A percentile compares a stretch with the other conserved stretches of the same genome.
Evolutionary conservation across 2,888 invertebrate species (phyloP).

Genomic region (Melanotus villosus): DNA sequence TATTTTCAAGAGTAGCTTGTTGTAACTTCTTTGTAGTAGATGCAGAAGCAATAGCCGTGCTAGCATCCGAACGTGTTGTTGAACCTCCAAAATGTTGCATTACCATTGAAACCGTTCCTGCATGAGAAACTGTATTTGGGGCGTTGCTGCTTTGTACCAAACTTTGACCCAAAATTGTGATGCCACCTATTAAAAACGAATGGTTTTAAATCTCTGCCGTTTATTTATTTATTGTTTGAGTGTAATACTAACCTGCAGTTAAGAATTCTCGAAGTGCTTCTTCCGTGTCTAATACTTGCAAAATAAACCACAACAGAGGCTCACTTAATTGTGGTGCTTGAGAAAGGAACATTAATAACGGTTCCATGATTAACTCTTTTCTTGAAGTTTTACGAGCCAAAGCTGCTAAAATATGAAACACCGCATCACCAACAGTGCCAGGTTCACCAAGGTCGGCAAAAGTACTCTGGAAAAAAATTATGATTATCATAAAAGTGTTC

Average conservation of each 20-base stretch:
- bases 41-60: slow-evolving; percentile 60
- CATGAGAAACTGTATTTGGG: slow-evolving; percentile 74
- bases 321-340: slow-evolving; percentile 80
- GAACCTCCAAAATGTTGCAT: slow-evolving; percentile 76
- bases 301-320: slow-evolving; percentile 87
- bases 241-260: slow-evolving; percentile 73
- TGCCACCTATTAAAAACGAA: slow-evolving; percentile 68
- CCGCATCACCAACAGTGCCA: slow-evolving; percentile 86
- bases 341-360: slow-evolving; percentile 80
- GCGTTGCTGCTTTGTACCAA: slow-evolving; percentile 82
- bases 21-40: slow-evolving; percentile 63
- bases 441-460: slow-evolving; percentile 71
- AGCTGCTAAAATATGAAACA: slow-evolving; percentile 87
- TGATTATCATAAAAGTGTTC: neutral
- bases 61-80: slow-evolving; percentile 64
- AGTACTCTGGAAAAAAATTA: slow-evolving; percentile 46
- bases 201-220: neutral
- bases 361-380: slow-evolving; percentile 82
- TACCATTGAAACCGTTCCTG: slow-evolving; percentile 70
- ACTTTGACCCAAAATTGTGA: slow-evolving; percentile 83
- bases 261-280: slow-evolving; percentile 83
- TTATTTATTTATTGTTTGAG: neutral
- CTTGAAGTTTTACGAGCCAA: slow-evolving; percentile 84
- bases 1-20: slow-evolving; percentile 73
- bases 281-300: slow-evolving; percentile 84